Percentiles rank a stretch among this genome's conserved stretches.
Conservation (phyloP, 1,140 invertebrate species). For the Drosophila saltans region DNA sequence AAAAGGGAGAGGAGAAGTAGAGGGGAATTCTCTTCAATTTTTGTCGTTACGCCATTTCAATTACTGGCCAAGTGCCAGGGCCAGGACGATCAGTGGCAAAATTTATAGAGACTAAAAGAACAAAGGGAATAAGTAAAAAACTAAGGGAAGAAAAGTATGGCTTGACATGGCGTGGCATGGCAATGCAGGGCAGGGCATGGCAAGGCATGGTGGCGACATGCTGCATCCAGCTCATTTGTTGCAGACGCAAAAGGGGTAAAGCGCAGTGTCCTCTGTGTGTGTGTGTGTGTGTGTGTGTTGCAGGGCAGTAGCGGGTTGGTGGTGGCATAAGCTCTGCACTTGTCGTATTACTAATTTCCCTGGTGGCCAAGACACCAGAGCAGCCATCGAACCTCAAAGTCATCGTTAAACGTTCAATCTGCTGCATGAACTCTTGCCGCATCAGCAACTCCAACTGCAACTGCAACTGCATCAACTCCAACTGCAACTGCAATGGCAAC, state of each 20-base stretch:
- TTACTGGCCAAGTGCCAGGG: constrained; percentile 77
- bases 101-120: constrained; percentile 76
- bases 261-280: background rate
- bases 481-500: constrained; percentile 53
- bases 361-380: constrained; percentile 62
- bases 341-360: constrained; percentile 82
- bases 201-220: constrained; percentile 40
- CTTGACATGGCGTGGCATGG: constrained; percentile 4
- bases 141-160: constrained; percentile 26
- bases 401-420: constrained; percentile 68
- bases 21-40: constrained; percentile 69
- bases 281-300: background rate
- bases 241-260: constrained; percentile 28
- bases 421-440: constrained; percentile 48
- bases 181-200: background rate
- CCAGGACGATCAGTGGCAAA: constrained; percentile 71
- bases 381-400: constrained; percentile 53
- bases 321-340: constrained; percentile 51
- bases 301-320: constrained; percentile 18
- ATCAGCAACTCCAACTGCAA: constrained; percentile 39
- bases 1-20: constrained; percentile 8
- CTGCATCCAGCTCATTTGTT: constrained; percentile 74
- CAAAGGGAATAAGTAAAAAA: constrained; percentile 74
- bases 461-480: constrained; percentile 37
- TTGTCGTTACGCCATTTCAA: constrained; percentile 82